A percentile compares a stretch with the other conserved stretches of the same genome.
Conservation (phyloP, 2,888 invertebrate genomes). For the Desoria tigrina region DNA sequence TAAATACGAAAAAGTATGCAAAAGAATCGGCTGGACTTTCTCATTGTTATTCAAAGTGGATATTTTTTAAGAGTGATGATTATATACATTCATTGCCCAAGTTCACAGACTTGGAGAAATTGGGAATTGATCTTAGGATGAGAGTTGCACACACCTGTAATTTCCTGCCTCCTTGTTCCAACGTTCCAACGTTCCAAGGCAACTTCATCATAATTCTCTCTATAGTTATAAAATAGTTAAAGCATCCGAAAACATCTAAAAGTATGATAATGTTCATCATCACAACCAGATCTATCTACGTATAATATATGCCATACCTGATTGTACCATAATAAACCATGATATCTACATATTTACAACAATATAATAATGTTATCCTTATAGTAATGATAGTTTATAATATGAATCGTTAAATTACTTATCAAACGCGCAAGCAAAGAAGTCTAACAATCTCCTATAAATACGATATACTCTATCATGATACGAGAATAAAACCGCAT, state of each 20-base stretch:
- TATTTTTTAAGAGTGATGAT: too few relatives aligned
- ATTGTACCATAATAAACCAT: background rate
- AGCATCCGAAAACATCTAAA: background rate
- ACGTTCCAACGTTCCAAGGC: background rate
- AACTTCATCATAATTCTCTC: background rate
- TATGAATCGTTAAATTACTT: background rate
- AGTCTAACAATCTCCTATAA: background rate
- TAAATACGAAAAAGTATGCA: too few relatives aligned
- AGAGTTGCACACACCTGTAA: slow-evolving; percentile 8
- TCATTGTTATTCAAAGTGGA: too few relatives aligned
- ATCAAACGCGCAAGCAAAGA: slow-evolving; percentile 2
- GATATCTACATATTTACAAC: background rate
- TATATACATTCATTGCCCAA: too few relatives aligned
- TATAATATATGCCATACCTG: slow-evolving; percentile 3
- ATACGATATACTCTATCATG: background rate
- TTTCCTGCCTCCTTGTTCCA: too few relatives aligned
- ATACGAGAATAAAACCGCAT: too few relatives aligned
- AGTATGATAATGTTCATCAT: background rate
- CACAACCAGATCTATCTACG: too few relatives aligned
- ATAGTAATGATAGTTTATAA: background rate
- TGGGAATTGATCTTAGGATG: too few relatives aligned
- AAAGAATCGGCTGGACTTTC: too few relatives aligned
- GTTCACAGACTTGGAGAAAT: too few relatives aligned
- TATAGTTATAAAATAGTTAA: background rate
- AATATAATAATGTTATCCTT: background rate